A percentile compares a stretch with the other conserved stretches of the same genome.
Conservation (phyloP, 2,888 invertebrate species). For the Chorisops tibialis region DNA sequence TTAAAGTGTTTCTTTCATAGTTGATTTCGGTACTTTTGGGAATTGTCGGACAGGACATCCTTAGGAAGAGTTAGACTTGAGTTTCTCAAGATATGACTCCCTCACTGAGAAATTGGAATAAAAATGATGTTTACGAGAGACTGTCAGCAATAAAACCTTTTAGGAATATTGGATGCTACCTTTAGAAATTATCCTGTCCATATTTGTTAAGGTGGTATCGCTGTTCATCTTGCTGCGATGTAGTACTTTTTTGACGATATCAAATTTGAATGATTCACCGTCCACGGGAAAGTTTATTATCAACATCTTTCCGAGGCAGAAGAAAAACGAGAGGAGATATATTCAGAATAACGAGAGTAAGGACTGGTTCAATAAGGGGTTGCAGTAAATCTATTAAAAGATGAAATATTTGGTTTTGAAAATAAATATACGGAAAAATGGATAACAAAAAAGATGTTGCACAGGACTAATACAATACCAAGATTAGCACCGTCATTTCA, state of each 20-base stretch:
- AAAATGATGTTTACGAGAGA: slow-evolving; percentile 30
- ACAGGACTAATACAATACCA: too few species aligned
- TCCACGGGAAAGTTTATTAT: background rate
- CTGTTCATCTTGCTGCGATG: slow-evolving; percentile 13
- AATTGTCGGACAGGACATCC: slow-evolving; percentile 12
- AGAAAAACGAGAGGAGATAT: too few species aligned
- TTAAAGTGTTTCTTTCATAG: slow-evolving; percentile 3
- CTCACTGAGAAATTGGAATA: slow-evolving; percentile 33
- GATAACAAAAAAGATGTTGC: too few species aligned
- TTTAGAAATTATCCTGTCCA: slow-evolving; percentile 19
- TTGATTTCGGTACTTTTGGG: slow-evolving; percentile 14
- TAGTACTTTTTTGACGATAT: slow-evolving; percentile 8
- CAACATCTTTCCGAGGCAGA: too few species aligned
- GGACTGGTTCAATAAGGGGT: too few species aligned
- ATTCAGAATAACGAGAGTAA: too few species aligned
- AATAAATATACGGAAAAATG: too few species aligned
- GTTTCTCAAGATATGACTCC: slow-evolving; percentile 23
- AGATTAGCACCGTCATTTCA: too few species aligned
- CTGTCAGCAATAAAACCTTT: slow-evolving; percentile 34
- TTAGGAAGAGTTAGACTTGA: background rate
- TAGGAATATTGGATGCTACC: slow-evolving; percentile 34
- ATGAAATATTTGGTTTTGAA: too few species aligned
- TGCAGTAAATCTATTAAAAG: too few species aligned
- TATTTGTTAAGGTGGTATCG: too few species aligned
- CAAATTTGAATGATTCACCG: slow-evolving; percentile 30